Percentiles rank a stretch among this genome's conserved stretches.
phyloP scores from a whole-genome alignment of 2,888 invertebrate genomes.

The Caenorhabditis sp. region DNA sequence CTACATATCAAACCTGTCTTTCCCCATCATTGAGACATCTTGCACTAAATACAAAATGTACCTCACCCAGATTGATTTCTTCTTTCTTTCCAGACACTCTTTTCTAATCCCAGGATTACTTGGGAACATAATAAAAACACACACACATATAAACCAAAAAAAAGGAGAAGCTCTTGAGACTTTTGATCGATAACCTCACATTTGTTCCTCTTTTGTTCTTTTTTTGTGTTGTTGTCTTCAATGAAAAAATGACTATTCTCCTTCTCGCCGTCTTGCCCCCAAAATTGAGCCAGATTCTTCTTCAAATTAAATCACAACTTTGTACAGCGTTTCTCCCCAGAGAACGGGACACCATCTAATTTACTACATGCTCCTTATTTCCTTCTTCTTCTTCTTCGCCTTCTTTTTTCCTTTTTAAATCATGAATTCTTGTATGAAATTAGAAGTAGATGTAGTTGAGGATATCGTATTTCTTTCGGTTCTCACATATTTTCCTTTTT shows the following conservation, averaged over 20 bases:
- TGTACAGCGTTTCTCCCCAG: neutral
- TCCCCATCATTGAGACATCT: too few species aligned
- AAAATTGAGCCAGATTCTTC: conserved; percentile 1
- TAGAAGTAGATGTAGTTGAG: neutral
- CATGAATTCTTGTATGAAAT: neutral
- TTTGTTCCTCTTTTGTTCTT: conserved; percentile 9
- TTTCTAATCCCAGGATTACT: neutral
- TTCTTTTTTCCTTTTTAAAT: conserved; percentile 3
- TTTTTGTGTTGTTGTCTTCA: conserved; percentile 11
- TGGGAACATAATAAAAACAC: neutral
- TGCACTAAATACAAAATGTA: too few species aligned
- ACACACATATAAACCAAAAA: neutral
- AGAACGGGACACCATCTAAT: neutral
- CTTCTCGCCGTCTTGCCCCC: conserved; percentile 6
- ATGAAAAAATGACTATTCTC: neutral
- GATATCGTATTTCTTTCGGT: conserved; percentile 4
- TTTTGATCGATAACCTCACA: conserved; percentile 9
- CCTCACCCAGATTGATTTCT: too few species aligned
- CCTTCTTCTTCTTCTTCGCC: neutral
- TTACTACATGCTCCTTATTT: neutral
- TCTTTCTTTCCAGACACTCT: too few species aligned
- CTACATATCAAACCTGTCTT: too few species aligned
- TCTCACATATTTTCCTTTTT: conserved; percentile 2
- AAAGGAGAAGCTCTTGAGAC: conserved; percentile 5
- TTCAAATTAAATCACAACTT: conserved; percentile 1